These are phyloP conservation scores for Spisula solida DNA, from an alignment of 2,888 invertebrate species.

Conservation along the genomic window DNA sequence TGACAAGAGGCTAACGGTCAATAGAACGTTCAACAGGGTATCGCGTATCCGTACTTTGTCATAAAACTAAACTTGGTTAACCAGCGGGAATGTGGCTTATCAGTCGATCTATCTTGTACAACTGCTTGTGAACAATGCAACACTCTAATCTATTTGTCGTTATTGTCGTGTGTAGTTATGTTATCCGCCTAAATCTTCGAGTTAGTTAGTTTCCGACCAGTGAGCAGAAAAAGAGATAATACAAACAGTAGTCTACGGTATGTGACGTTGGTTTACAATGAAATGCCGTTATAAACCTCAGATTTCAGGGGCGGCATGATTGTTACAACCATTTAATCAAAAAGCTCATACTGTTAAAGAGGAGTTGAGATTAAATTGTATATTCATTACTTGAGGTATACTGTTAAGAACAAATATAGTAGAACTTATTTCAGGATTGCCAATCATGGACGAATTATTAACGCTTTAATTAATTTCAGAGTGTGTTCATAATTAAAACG, in stretches of 20 bases:
- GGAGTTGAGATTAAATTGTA: too few species aligned
- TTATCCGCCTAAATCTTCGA: conserved; percentile 47
- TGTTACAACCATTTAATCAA: too few species aligned
- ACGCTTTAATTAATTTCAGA: too few species aligned
- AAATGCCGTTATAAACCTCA: too few species aligned
- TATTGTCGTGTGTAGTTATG: conserved; percentile 47
- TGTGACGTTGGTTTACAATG: neutral
- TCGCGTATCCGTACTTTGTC: conserved; percentile 14
- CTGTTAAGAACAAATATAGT: too few species aligned
- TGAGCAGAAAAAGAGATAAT: conserved; percentile 40
- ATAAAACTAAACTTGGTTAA: conserved; percentile 7
- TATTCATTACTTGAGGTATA: too few species aligned
- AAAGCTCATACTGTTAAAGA: too few species aligned
- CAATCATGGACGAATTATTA: too few species aligned
- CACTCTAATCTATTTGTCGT: conserved; percentile 48
- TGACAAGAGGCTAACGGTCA: neutral
- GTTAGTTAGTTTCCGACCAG: conserved; percentile 45
- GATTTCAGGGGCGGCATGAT: too few species aligned
- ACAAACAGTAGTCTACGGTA: neutral
- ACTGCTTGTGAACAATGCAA: conserved; percentile 37
- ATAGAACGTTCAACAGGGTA: neutral
- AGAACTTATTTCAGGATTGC: too few species aligned
- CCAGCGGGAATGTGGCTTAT: conserved; percentile 33
- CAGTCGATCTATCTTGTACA: conserved; percentile 30
- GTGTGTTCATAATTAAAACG: too few species aligned